Evolutionary conservation across 2,113 vertebrate genomes (phyloP).

Genomic region (Garra rufa): DNA sequence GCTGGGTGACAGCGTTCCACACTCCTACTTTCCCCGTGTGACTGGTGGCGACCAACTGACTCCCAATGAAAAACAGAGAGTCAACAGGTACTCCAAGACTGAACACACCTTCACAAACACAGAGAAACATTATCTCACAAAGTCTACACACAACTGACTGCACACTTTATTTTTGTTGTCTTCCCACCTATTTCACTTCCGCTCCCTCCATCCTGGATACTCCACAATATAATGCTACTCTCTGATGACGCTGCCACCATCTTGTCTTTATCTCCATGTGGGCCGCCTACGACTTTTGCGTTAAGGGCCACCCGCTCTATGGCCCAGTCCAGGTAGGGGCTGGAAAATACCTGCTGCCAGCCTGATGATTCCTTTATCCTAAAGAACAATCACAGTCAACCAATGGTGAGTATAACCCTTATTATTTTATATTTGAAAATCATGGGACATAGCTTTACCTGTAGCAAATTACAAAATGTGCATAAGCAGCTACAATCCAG

Average conservation of each 20-base stretch:
- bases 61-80: conserved; percentile 96
- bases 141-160: neutral
- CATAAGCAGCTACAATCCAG: conserved; percentile 98
- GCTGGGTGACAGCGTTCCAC: conserved; percentile 98
- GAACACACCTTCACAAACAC: conserved; percentile 83
- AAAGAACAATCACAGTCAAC: neutral
- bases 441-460: conserved; percentile 75
- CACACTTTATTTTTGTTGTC: neutral
- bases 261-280: conserved; percentile 97
- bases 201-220: conserved; percentile 93
- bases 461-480: conserved; percentile 98
- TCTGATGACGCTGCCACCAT: conserved; percentile 96
- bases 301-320: conserved; percentile 95
- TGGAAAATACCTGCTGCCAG: conserved; percentile 97
- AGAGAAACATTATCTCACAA: neutral
- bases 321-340: conserved; percentile 91
- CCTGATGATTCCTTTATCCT: conserved; percentile 98
- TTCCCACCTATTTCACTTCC: conserved; percentile 91
- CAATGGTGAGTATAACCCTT: neutral
- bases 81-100: conserved; percentile 97
- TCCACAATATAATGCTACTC: conserved; percentile 96
- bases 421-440: neutral
- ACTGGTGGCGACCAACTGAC: conserved; percentile 96
- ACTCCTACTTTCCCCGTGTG: conserved; percentile 98
- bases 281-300: conserved; percentile 97